Base-by-base conservation (phyloP, 1,140 invertebrate species). In the Cotesia glomerata region DNA sequence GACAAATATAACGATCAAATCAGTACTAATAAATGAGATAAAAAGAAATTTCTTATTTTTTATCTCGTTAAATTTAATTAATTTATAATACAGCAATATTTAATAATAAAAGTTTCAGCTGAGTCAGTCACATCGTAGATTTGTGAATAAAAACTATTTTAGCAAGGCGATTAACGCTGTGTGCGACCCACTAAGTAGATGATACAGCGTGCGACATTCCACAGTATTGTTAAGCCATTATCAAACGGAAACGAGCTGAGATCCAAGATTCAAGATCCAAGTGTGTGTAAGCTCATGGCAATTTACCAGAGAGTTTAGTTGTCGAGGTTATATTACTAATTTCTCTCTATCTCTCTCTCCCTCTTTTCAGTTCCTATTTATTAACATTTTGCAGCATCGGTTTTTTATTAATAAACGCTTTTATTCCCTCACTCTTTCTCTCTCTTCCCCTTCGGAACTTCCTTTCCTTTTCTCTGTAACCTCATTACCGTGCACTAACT, bases 171-270 rank as follows among this genome's bases (percentile, higher is more conserved):
- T 58, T 18, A 58, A 11, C 9, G 14, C 26, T 26, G 16, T 58
- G 26, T 18, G 56, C 26, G 18, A 58, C 56, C 56, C 18, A 58
- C 56, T 58, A 73, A 32, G 26, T 72, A 72, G 74, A 76, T 76
- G 74, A 69, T 52, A 52, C 14, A 71, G 16, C 61, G 14, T 67
- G 39, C 26, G 9, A 35, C 63, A 74, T 75, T 77, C 63, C 58
- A 54, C 4, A 0, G 59, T 63, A 71, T 75, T 75, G 72, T 66
- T 77, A 58, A 58, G 18, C 14, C 26, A 58, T 58, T 58, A 58
- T 58, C 56, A 58, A 26, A 58, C 56, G 56, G 56, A 58, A 58
- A 58, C 26, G 56, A 58, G 39, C 11, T 45, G 39, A 45, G 18
- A 58, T 58, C 56, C 56, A 26, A 16, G 26, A 26, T 26, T 3